phyloP scores from a whole-genome alignment of 92 coral and sea anemone species.

The Palythoa heliodiscus region DNA sequence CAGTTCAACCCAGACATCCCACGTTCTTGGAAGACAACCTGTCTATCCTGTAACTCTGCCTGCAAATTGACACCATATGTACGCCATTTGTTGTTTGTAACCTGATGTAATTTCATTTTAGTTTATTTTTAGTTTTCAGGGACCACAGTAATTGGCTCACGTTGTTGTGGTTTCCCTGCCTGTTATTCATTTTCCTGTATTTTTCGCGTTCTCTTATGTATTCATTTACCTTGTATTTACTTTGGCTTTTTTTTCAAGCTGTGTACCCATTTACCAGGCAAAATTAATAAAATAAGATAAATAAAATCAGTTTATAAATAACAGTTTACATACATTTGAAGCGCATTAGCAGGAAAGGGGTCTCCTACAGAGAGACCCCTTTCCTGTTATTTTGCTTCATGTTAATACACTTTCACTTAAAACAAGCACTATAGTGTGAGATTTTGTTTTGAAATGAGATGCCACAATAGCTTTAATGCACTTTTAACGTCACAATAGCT shows the following conservation, averaged over 20 bases:
- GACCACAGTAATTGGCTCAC: constrained; percentile 23
- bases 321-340: too few species aligned
- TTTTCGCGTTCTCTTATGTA: neutral
- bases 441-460: too few species aligned
- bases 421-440: too few species aligned
- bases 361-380: too few species aligned
- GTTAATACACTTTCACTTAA: too few species aligned
- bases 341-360: too few species aligned
- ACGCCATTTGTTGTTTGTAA: constrained; percentile 40
- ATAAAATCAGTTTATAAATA: neutral
- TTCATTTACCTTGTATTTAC: too few species aligned
- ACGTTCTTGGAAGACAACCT: constrained; percentile 42
- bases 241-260: too few species aligned
- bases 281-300: constrained; percentile 11
- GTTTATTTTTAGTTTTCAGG: neutral
- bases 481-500: too few species aligned
- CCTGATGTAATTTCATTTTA: constrained; percentile 19
- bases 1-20: constrained; percentile 40
- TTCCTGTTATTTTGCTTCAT: too few species aligned
- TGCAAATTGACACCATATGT: constrained; percentile 36
- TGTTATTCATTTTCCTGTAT: neutral
- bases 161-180: constrained; percentile 20
- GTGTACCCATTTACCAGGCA: too few species aligned
- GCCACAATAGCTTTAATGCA: too few species aligned
- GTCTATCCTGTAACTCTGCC: constrained; percentile 35